Evolutionary conservation across 1,140 invertebrate species (phyloP).

Genomic region (Anoplophora glabripennis): DNA sequence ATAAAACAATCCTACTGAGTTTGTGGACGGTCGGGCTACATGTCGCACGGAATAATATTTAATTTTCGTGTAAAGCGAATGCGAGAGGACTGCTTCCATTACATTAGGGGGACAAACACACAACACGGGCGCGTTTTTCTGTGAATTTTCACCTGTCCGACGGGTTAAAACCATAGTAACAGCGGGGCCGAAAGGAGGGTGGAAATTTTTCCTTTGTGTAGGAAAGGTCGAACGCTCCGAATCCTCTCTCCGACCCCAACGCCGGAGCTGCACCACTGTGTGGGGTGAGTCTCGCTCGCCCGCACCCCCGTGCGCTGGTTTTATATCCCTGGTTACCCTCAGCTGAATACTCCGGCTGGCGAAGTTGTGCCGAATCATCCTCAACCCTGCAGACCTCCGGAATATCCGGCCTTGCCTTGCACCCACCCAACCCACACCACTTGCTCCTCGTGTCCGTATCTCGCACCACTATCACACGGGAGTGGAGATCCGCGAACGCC

Average conservation of each 20-base stretch:
- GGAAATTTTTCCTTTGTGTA: slow-evolving; percentile 23
- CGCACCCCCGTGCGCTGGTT: slow-evolving; percentile 23
- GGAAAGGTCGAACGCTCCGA: slow-evolving; percentile 24
- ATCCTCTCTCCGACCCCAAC: slow-evolving; percentile 12
- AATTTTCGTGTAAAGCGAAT: no score
- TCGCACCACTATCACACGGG: background rate
- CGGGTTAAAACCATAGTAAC: slow-evolving; percentile 29
- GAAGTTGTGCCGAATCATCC: slow-evolving; percentile 45
- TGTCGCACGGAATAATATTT: no score
- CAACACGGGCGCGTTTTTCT: background rate
- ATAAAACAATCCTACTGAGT: no score
- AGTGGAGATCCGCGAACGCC: background rate
- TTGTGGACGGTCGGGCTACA: no score
- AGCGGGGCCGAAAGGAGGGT: slow-evolving; percentile 5
- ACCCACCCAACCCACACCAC: slow-evolving; percentile 5
- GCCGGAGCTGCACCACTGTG: slow-evolving; percentile 10
- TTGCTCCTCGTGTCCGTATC: slow-evolving; percentile 5
- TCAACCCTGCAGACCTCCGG: slow-evolving; percentile 42
- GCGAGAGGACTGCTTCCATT: background rate
- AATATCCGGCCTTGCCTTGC: slow-evolving; percentile 28
- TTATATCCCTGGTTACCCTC: slow-evolving; percentile 35
- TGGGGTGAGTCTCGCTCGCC: slow-evolving; percentile 12
- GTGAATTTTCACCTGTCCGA: slow-evolving; percentile 21
- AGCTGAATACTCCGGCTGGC: slow-evolving; percentile 23
- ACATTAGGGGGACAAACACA: slow-evolving; percentile 1